Conservation (phyloP, 2,113 vertebrate genomes). For the Pelodiscus sinensis region DNA sequence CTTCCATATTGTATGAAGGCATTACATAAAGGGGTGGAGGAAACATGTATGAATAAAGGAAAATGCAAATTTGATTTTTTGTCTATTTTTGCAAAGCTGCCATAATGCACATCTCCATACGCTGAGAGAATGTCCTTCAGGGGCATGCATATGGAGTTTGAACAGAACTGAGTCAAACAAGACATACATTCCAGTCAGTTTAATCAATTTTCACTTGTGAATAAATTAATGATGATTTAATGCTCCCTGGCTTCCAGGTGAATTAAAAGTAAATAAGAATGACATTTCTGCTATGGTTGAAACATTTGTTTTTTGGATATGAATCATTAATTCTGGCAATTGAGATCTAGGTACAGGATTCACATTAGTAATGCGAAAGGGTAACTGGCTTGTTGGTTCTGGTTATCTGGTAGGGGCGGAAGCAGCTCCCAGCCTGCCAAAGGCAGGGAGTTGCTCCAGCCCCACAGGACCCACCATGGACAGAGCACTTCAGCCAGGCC, state of each 20-base stretch:
- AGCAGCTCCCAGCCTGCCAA: too few relatives aligned
- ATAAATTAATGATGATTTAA: constrained; percentile 49
- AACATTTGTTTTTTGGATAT: neutral
- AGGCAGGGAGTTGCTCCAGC: too few relatives aligned
- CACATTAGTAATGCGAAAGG: neutral
- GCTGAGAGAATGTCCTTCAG: constrained; percentile 28
- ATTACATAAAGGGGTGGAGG: neutral
- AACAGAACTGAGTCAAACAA: constrained; percentile 54
- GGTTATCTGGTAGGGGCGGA: too few relatives aligned
- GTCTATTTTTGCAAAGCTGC: constrained; percentile 1
- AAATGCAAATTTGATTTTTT: neutral
- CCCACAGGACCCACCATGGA: too few relatives aligned
- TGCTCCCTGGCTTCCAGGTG: constrained; percentile 5
- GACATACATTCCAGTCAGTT: constrained; percentile 14
- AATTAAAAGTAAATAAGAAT: constrained; percentile 44
- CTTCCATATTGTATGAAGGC: neutral
- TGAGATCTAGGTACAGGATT: fast-evolving
- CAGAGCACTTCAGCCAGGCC: too few relatives aligned
- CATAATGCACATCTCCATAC: neutral
- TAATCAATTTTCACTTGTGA: constrained; percentile 60
- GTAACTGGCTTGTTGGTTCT: too few relatives aligned
- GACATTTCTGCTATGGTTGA: neutral
- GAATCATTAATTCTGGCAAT: neutral
- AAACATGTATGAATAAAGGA: neutral
- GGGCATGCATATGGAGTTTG: neutral